phyloP scores from a whole-genome alignment of 1,140 invertebrate species.

The Lordiphosa collinella region DNA sequence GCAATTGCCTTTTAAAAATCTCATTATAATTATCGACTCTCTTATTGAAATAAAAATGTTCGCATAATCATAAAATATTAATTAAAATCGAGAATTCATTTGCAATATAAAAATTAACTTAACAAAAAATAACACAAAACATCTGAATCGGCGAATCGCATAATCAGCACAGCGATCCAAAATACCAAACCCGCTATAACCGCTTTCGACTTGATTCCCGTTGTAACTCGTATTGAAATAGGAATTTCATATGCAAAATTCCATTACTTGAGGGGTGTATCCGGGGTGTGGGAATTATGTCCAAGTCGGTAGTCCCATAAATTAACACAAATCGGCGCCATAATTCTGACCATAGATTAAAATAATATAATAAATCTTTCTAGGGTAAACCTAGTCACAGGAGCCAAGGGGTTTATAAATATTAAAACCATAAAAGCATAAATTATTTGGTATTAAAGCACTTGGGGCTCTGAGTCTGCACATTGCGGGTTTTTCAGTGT shows the following conservation, averaged over 20 bases:
- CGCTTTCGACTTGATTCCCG: conserved; percentile 30
- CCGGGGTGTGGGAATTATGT: not conserved
- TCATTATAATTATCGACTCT: conserved; percentile 4
- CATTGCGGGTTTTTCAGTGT: conserved; percentile 20
- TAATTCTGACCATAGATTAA: conserved; percentile 67
- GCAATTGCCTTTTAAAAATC: conserved; percentile 28
- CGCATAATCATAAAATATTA: conserved; percentile 3
- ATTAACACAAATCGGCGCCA: conserved; percentile 43
- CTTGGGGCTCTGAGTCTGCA: conserved; percentile 30
- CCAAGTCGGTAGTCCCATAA: conserved; percentile 31
- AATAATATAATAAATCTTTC: conserved; percentile 61
- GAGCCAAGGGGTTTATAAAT: conserved; percentile 28
- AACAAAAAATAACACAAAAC: conserved; percentile 21
- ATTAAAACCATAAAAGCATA: conserved; percentile 31
- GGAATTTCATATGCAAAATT: conserved; percentile 31
- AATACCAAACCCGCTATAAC: conserved; percentile 43
- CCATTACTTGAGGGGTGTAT: not conserved
- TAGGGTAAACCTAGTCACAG: conserved; percentile 14
- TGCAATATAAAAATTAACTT: conserved; percentile 11
- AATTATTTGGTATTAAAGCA: conserved; percentile 45
- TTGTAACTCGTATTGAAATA: conserved; percentile 19
- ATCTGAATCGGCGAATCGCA: conserved; percentile 18
- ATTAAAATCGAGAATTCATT: conserved; percentile 5
- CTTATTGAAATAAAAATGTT: not conserved
- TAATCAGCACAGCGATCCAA: conserved; percentile 28